A percentile compares a stretch with the other conserved stretches of the same genome.
phyloP scores from a whole-genome alignment of 2,888 invertebrate species.

The Chesias legatella region DNA sequence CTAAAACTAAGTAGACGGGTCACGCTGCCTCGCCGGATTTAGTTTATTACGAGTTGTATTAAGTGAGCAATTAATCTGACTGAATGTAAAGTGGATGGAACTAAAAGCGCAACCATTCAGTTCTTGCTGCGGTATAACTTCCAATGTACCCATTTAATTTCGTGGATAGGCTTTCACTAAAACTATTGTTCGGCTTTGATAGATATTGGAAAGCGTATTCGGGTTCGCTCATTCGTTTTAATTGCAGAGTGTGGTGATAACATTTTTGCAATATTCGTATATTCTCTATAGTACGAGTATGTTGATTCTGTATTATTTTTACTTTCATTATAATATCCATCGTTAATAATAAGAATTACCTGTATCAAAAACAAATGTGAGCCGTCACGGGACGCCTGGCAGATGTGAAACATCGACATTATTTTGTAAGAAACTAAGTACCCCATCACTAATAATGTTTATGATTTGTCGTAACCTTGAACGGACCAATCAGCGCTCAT shows the following conservation, averaged over 20 bases:
- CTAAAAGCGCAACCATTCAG: constrained; percentile 53
- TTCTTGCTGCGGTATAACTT: constrained; percentile 48
- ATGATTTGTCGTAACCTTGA: too few species aligned
- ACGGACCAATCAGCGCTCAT: too few species aligned
- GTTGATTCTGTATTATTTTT: too few species aligned
- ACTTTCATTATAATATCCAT: too few species aligned
- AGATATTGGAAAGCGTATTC: constrained; percentile 12
- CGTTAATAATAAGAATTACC: too few species aligned
- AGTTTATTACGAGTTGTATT: constrained; percentile 64
- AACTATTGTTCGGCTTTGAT: constrained; percentile 27
- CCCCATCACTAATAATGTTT: too few species aligned
- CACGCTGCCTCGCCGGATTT: constrained; percentile 57
- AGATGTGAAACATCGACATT: too few species aligned
- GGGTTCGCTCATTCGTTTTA: too few species aligned
- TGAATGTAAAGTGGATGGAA: constrained; percentile 51
- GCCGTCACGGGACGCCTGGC: too few species aligned
- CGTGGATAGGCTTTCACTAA: constrained; percentile 45
- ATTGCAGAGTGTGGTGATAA: too few species aligned
- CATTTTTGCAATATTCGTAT: not conserved
- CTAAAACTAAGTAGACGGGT: constrained; percentile 63
- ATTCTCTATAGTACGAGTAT: not conserved
- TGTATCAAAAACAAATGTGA: too few species aligned
- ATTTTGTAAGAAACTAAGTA: too few species aligned
- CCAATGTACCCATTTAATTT: constrained; percentile 49
- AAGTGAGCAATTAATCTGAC: constrained; percentile 59